Evolutionary conservation across 2,797 vertebrate species (phyloP), one percentile per base, ranked within the genome.

Genomic region (Ctenosaura bakeri): DNA sequence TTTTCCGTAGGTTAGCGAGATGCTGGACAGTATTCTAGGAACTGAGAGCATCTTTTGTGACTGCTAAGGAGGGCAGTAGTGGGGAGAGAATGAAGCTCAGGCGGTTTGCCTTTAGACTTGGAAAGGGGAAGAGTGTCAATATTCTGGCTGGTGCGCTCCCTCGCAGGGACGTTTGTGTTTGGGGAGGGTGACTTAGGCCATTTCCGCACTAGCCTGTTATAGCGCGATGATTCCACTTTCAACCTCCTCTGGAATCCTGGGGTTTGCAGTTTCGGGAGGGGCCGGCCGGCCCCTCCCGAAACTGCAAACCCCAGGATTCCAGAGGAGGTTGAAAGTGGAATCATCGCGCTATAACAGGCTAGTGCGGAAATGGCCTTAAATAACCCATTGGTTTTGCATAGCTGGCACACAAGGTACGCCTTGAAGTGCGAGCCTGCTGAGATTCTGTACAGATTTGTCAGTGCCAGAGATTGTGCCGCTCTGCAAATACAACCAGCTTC

Each of bases 401-500:
- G 76, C 0, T 24, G 0, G 26, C 46, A 87, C 74, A 76, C 0
- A 10, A 80, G 46, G 74, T 1, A 0, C 88, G 50, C 1, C 2
- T 1, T 16, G 18, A 35, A 79, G 81, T 14, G 0, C 4, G 79
- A 76, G 10, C 46, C 92, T 92, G 38, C 64, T 1, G 42, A 35
- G 10, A 24, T 42, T 54, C 77, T 46, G 64, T 12, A 20, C 85
- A 76, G 24, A 46, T 76, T 16, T 54, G 59, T 83, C 52, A 38
- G 6, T 79, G 35, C 56, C 12, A 83, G 66, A 46, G 93, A 54
- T 71, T 26, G 66, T 73, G 56, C 81, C 81, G 10, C 52, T 76
- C 83, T 88, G 89, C 38, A 94, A 94, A 76, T 20, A 64, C 92
- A 91, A 77, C 32, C 91, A 92, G 85, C 52, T 59, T 84, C 88